Conservation (phyloP, 53 echinoderm and acorn worm species). For the Luidia sarsii region DNA sequence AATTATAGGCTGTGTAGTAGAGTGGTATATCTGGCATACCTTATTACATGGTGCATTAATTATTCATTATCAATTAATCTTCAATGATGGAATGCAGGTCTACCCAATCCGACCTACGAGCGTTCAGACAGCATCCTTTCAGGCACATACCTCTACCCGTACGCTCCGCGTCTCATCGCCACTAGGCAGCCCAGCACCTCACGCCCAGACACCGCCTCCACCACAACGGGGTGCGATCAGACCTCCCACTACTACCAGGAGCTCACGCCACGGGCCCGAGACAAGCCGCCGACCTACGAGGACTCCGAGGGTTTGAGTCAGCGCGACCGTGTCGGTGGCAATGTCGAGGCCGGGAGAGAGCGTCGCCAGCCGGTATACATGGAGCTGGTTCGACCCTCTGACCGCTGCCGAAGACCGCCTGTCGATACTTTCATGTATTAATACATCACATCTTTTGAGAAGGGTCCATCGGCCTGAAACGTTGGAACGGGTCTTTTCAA, state of each 20-base stretch:
- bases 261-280: background rate
- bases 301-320: conserved; percentile 29
- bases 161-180: conserved; percentile 37
- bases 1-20: too few species aligned
- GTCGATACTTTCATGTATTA: conserved; percentile 52
- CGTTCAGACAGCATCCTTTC: background rate
- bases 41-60: background rate
- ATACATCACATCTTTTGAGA: too few species aligned
- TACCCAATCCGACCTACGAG: conserved; percentile 41
- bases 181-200: conserved; percentile 4
- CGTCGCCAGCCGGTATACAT: conserved; percentile 50
- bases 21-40: too few species aligned
- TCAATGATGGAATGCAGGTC: too few species aligned
- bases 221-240: background rate
- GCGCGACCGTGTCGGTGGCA: background rate
- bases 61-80: background rate
- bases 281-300: conserved; percentile 44
- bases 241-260: conserved; percentile 15
- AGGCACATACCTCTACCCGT: conserved; percentile 29
- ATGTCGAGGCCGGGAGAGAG: conserved; percentile 6
- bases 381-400: conserved; percentile 41
- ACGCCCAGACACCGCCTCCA: background rate
- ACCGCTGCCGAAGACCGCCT: conserved; percentile 13
- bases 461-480: too few species aligned
- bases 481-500: too few species aligned